Base-by-base conservation (phyloP, 2,888 invertebrate genomes). In the Xanthorhoe designata region DNA sequence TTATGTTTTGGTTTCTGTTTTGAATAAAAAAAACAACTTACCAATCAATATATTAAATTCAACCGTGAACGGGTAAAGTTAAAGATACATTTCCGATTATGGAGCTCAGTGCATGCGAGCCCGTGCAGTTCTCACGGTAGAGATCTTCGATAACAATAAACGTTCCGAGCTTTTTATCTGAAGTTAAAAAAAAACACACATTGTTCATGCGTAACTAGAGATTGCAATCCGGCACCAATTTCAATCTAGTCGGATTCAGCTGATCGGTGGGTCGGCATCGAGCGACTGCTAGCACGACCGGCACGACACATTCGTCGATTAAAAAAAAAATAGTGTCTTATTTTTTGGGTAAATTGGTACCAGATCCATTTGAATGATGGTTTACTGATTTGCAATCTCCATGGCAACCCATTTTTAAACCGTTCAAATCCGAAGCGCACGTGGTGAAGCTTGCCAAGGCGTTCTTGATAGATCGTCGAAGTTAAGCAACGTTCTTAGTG, bases 1-100 rank as follows among this genome's bases (percentile, higher is more conserved):
- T 1, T 13, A 42, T 38, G 8, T 32, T 5, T 32, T 7, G 38
- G 38, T 38, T n/a, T n/a, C n/a, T n/a, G n/a, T n/a, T n/a, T n/a
- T n/a, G n/a, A n/a, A n/a, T n/a, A n/a, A n/a, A n/a, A n/a, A 42
- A 13, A 42, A 13, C 38, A 13, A 10, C 81, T 70, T 88, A 96
- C 96, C 96, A 63, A 96, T 95, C 66, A 97, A 94, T 78, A 97
- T 96, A 84, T 96, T 96, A 87, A 96, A 97, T 85, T 97, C 96
- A 32, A 97, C 96, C 69, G 95, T 96, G 83, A 97, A 97, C 0
- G 97, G 97, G 78, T 96, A 97, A 15, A 97, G 88, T 81, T 97
- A 97, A 96, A 1, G 96, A 96, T 77, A 96, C 95, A 79, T 94
- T 94, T 78, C 94, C 92, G 71, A 93, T 91, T 57, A 95, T 94